Evolutionary conservation across 2,888 invertebrate genomes (phyloP).

Genomic region (Sesia bembeciformis): DNA sequence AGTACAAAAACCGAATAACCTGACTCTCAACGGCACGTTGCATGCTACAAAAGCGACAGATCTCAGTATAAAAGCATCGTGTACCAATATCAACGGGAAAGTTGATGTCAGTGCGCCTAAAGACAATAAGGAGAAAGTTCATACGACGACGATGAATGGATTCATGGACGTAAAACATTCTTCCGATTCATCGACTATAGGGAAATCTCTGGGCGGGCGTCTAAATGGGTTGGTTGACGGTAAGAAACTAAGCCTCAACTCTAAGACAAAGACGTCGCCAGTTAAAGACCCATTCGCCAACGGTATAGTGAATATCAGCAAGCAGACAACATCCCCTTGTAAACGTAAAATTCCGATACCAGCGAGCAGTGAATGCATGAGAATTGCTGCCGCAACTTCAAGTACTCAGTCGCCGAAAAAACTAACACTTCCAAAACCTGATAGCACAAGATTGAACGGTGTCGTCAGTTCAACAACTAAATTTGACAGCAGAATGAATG

Average conservation of each 20-base stretch:
- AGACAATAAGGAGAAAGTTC: conserved; percentile 35
- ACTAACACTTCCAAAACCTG: conserved; percentile 27
- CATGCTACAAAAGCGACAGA: conserved; percentile 31
- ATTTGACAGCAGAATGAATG: conserved; percentile 62
- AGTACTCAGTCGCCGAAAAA: conserved; percentile 39
- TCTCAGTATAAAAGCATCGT: conserved; percentile 25
- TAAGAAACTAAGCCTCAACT: conserved; percentile 35
- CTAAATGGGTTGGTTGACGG: conserved; percentile 42
- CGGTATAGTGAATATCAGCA: conserved; percentile 25
- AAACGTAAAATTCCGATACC: conserved; percentile 48
- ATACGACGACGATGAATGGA: conserved; percentile 46
- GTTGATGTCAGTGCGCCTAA: conserved; percentile 35
- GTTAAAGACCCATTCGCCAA: conserved; percentile 52
- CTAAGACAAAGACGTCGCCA: conserved; percentile 26
- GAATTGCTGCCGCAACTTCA: conserved; percentile 39
- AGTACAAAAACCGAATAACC: conserved; percentile 21
- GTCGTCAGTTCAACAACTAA: conserved; percentile 62
- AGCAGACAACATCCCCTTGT: conserved; percentile 21
- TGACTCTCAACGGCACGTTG: conserved; percentile 21
- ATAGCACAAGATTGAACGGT: conserved; percentile 40
- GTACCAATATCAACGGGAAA: conserved; percentile 30
- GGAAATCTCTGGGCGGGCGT: conserved; percentile 28
- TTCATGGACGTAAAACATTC: conserved; percentile 48
- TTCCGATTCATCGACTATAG: conserved; percentile 36
- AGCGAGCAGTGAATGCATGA: conserved; percentile 29